Evolutionary conservation across 1,140 invertebrate genomes (phyloP).

Genomic region (Leucophenga varia): DNA sequence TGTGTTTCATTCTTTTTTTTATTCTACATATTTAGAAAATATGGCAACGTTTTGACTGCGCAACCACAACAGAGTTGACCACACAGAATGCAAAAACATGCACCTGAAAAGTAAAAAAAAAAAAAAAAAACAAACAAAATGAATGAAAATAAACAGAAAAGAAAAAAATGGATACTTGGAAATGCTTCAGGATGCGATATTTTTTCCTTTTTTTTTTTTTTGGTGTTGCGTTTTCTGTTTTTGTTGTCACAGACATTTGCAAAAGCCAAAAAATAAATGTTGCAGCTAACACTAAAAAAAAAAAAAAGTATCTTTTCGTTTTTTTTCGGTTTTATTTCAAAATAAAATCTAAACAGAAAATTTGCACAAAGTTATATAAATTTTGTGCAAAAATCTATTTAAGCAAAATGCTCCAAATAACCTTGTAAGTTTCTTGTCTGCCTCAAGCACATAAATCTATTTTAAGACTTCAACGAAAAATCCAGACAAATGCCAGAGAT

Average conservation of each 20-base stretch:
- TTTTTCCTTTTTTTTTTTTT: not conserved
- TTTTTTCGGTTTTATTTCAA: not conserved
- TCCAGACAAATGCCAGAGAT: constrained; percentile 54
- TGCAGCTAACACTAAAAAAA: constrained; percentile 38
- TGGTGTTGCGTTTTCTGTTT: too few relatives aligned
- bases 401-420: not conserved
- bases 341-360: too few relatives aligned
- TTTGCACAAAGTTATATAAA: too few relatives aligned
- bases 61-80: constrained; percentile 16
- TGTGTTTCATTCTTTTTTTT: not conserved
- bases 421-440: constrained; percentile 26
- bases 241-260: too few relatives aligned
- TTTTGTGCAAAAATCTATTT: too few relatives aligned
- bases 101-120: constrained; percentile 25
- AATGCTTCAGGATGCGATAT: not conserved
- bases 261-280: constrained; percentile 19
- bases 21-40: constrained; percentile 52
- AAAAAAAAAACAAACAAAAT: too few relatives aligned
- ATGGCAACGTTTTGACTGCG: constrained; percentile 52
- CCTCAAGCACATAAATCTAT: constrained; percentile 51
- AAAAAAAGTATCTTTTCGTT: constrained; percentile 9
- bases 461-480: constrained; percentile 51
- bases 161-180: constrained; percentile 20
- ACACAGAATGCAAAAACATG: constrained; percentile 34
- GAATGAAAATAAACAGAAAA: constrained; percentile 27